Evolutionary conservation across 2,113 vertebrate genomes (phyloP).

Genomic region (Solea solea): DNA sequence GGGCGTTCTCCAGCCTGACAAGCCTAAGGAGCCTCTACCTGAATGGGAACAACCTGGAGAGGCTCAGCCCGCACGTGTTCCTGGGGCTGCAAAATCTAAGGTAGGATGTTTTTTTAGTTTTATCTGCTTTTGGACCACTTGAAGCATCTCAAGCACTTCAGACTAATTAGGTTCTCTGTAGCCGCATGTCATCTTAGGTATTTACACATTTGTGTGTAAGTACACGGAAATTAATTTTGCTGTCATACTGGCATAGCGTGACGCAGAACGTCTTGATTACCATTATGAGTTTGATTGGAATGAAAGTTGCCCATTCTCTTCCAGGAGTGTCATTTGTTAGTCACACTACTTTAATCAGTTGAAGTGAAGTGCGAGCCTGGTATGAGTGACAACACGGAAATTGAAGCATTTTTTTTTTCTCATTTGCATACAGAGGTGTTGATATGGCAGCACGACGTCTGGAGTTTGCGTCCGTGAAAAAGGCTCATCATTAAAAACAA

Average conservation of each 20-base stretch:
- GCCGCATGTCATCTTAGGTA: slow-evolving; percentile 26
- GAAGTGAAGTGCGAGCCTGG: slow-evolving; percentile 39
- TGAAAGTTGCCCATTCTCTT: slow-evolving; percentile 55
- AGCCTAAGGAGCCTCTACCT: slow-evolving; percentile 95
- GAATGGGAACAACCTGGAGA: slow-evolving; percentile 94
- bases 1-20: slow-evolving; percentile 93
- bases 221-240: slow-evolving; percentile 49
- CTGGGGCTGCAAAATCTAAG: slow-evolving; percentile 91
- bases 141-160: slow-evolving; percentile 9
- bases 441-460: slow-evolving; percentile 54
- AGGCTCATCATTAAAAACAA: slow-evolving; percentile 29
- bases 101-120: slow-evolving; percentile 33
- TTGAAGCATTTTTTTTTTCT: slow-evolving; percentile 39
- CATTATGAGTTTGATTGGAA: slow-evolving; percentile 63
- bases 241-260: slow-evolving; percentile 18
- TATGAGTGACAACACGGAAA: slow-evolving; percentile 67
- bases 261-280: slow-evolving; percentile 55
- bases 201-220: slow-evolving; percentile 40
- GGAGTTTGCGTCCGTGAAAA: slow-evolving; percentile 33
- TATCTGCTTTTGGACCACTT: background rate
- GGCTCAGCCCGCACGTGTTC: slow-evolving; percentile 94
- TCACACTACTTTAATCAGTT: slow-evolving; percentile 55
- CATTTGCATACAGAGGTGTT: slow-evolving; percentile 63
- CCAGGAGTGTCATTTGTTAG: slow-evolving; percentile 59
- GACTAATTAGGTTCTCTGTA: slow-evolving; percentile 14